Percentiles rank a stretch among this genome's conserved stretches.
phyloP scores from a whole-genome alignment of 2,888 invertebrate species.

The Xanthorhoe designata region DNA sequence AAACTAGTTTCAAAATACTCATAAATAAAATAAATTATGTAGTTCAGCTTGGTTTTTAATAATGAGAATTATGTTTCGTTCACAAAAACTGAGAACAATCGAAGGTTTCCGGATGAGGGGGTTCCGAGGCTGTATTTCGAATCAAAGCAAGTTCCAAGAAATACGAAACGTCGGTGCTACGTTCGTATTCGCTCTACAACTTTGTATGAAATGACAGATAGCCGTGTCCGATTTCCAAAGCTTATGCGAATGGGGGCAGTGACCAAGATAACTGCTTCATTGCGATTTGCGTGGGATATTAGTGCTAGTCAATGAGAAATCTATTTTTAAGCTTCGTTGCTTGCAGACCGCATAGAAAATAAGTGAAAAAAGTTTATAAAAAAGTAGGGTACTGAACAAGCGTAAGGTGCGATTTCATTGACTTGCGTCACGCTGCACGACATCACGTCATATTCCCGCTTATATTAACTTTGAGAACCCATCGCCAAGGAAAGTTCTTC shows the following conservation, averaged over 20 bases:
- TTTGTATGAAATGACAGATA: slow-evolving; percentile 31
- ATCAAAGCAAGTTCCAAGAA: slow-evolving; percentile 23
- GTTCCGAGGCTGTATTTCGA: slow-evolving; percentile 39
- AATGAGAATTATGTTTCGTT: slow-evolving; percentile 37
- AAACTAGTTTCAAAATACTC: background rate
- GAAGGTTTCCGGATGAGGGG: slow-evolving; percentile 40
- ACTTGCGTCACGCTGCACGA: too few species aligned
- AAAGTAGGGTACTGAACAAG: too few species aligned
- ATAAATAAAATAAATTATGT: background rate
- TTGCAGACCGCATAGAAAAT: background rate
- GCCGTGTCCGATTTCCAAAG: slow-evolving; percentile 24
- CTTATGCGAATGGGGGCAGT: slow-evolving; percentile 18
- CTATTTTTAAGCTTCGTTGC: background rate
- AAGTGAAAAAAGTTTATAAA: too few species aligned
- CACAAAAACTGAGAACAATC: slow-evolving; percentile 53
- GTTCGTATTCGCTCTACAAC: slow-evolving; percentile 12
- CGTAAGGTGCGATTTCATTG: too few species aligned
- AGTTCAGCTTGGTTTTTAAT: background rate
- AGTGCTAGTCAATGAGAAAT: background rate
- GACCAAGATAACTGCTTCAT: slow-evolving; percentile 17
- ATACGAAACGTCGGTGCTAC: slow-evolving; percentile 18
- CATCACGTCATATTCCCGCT: too few species aligned
- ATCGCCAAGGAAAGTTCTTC: too few species aligned
- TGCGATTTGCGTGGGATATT: background rate
- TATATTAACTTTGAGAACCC: too few species aligned